These are phyloP conservation scores for Drosophila lini DNA, from an alignment of 1,140 invertebrate species.

Conservation along the genomic window DNA sequence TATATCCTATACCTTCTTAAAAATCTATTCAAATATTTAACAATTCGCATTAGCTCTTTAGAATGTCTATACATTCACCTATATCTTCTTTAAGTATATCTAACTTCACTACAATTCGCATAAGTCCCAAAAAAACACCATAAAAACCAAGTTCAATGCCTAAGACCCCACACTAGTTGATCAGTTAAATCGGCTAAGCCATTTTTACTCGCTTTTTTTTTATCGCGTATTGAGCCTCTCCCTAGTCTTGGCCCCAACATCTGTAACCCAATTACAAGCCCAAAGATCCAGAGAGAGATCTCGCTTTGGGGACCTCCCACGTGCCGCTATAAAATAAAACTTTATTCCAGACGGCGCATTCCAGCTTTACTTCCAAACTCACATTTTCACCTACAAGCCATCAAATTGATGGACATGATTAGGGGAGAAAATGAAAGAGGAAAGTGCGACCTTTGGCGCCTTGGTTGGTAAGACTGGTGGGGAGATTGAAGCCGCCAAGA, in stretches of 20 bases:
- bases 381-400: conserved; percentile 62
- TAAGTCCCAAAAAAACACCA: not conserved
- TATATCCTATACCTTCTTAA: too few relatives aligned
- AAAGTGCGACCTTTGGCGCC: conserved; percentile 82
- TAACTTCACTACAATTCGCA: not conserved
- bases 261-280: conserved; percentile 40
- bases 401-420: conserved; percentile 83
- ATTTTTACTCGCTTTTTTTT: conserved; percentile 22
- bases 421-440: conserved; percentile 66
- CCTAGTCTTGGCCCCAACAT: conserved; percentile 21
- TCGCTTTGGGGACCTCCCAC: conserved; percentile 41
- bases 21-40: too few relatives aligned
- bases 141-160: not conserved
- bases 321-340: conserved; percentile 42
- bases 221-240: conserved; percentile 28
- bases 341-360: conserved; percentile 30
- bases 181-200: conserved; percentile 3
- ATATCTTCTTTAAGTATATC: too few relatives aligned
- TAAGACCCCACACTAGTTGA: not conserved
- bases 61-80: not conserved
- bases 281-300: conserved; percentile 17
- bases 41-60: too few relatives aligned
- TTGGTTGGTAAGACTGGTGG: conserved; percentile 3
- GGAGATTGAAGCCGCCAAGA: conserved; percentile 5
- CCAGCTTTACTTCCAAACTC: conserved; percentile 15